These are phyloP conservation scores for Lycaon pictus DNA, from an alignment of 2,113 vertebrate species.

Conservation along the genomic window DNA sequence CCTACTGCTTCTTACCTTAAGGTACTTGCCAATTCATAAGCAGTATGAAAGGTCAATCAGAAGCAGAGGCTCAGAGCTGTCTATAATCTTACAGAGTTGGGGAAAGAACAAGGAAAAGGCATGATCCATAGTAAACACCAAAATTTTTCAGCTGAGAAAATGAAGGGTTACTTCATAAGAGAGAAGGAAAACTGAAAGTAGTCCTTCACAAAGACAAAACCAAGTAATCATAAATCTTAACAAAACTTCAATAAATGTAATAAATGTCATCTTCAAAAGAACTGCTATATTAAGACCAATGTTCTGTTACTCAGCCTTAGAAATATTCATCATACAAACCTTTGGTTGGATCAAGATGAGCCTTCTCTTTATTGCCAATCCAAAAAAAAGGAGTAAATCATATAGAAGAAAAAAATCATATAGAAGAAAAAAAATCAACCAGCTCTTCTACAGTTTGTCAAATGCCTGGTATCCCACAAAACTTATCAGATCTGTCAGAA, in stretches of 20 bases:
- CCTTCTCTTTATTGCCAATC: neutral
- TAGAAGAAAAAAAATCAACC: neutral
- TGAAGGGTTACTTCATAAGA: neutral
- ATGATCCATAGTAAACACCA: neutral
- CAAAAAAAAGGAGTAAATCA: neutral
- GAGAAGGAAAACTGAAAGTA: conserved; percentile 37
- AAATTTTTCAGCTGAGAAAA: neutral
- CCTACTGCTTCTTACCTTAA: neutral
- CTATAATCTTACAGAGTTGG: neutral
- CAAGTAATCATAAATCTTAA: neutral
- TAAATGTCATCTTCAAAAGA: conserved; percentile 15
- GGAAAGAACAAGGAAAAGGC: neutral
- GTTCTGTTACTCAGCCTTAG: neutral
- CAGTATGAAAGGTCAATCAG: neutral
- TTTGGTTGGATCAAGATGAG: neutral
- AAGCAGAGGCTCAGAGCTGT: neutral
- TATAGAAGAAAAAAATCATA: neutral
- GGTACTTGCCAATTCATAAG: neutral
- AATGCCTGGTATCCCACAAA: conserved; percentile 6
- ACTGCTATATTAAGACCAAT: neutral
- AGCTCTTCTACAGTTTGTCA: neutral
- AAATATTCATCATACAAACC: conserved; percentile 12
- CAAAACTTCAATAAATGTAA: neutral
- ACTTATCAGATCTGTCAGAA: neutral
- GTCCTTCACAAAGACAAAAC: conserved; percentile 11